phyloP scores from a whole-genome alignment of 2,797 vertebrate genomes.

The Myotis myotis region DNA sequence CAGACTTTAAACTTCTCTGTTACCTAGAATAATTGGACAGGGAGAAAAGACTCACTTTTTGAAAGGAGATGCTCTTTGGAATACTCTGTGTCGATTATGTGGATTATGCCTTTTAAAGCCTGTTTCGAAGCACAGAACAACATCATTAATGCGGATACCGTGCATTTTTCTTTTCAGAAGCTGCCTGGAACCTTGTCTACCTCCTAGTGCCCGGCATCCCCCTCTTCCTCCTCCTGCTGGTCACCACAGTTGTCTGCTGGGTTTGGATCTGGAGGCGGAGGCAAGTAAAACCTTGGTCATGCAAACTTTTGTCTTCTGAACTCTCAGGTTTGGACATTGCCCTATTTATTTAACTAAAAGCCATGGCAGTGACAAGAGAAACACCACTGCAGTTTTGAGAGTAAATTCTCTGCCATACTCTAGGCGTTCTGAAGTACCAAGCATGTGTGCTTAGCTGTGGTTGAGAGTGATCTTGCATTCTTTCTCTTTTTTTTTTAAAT shows the following conservation, averaged over 20 bases:
- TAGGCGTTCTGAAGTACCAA: neutral
- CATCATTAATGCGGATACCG: neutral
- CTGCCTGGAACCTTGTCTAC: conserved; percentile 86
- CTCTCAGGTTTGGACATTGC: neutral
- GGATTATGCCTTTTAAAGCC: neutral
- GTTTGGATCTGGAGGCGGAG: conserved; percentile 87
- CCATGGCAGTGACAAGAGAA: neutral
- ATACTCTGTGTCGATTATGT: neutral
- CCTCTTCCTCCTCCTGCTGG: conserved; percentile 88
- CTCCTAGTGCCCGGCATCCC: conserved; percentile 90
- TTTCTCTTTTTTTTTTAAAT: neutral
- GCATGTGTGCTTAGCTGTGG: neutral
- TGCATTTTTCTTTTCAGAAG: conserved; percentile 78
- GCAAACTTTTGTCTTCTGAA: neutral
- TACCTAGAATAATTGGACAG: neutral
- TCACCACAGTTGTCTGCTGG: conserved; percentile 86
- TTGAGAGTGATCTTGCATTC: neutral
- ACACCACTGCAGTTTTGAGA: neutral
- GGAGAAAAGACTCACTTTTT: neutral
- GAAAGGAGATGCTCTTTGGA: neutral
- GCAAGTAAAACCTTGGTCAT: conserved; percentile 80
- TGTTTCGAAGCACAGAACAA: neutral
- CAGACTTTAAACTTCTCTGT: neutral
- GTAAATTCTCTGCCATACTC: neutral
- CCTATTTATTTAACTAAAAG: neutral